These are phyloP conservation scores for Alethe diademata DNA, from an alignment of 2,113 vertebrate species.

Conservation along the genomic window DNA sequence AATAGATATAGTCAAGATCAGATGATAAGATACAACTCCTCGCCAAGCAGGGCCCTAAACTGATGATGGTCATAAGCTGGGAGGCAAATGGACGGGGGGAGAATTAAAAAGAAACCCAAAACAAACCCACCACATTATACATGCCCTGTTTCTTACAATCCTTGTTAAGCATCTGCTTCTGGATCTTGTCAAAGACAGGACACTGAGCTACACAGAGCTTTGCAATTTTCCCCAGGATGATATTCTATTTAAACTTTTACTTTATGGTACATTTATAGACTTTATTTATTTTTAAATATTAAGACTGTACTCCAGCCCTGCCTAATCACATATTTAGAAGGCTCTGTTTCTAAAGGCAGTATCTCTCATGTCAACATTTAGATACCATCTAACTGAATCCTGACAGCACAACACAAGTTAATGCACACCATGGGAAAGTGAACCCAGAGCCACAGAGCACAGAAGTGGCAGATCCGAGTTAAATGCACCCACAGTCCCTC, in stretches of 20 bases:
- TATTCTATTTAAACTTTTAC: slow-evolving; percentile 8
- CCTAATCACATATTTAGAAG: not conserved
- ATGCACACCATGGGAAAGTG: not conserved
- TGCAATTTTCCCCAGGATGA: not conserved
- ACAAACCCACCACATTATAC: not conserved
- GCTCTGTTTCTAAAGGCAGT: not conserved
- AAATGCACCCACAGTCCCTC: not conserved
- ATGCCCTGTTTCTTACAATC: not conserved
- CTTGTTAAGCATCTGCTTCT: slow-evolving; percentile 16
- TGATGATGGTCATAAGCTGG: not conserved
- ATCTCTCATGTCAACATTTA: not conserved
- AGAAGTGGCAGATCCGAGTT: not conserved
- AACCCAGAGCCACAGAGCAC: not conserved
- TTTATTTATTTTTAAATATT: slow-evolving; percentile 36
- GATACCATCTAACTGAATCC: slow-evolving; percentile 21
- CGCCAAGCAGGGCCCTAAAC: not conserved
- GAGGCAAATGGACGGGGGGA: not conserved
- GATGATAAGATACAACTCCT: not conserved
- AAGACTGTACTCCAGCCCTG: not conserved
- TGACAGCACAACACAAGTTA: not conserved
- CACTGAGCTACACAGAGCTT: not conserved
- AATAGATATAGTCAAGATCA: not conserved
- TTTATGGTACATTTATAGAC: slow-evolving; percentile 10
- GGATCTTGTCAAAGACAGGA: slow-evolving; percentile 21
- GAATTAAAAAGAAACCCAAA: not conserved